Conservation (phyloP, 1,140 invertebrate species). For the Cephus cinctus region DNA sequence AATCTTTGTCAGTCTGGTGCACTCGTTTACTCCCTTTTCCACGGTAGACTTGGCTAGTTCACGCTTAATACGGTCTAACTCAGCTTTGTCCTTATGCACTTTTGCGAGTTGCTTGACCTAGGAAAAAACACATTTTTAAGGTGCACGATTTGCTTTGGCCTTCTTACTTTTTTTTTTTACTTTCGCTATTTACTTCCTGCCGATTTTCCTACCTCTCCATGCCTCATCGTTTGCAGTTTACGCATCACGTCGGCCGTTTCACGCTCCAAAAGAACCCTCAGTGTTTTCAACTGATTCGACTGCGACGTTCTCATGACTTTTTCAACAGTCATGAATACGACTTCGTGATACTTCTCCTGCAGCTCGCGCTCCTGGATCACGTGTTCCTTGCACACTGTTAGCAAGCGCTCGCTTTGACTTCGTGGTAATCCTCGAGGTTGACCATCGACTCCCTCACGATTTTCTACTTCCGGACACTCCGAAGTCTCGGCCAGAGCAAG, state of each 20-base stretch:
- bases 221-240: conserved; percentile 74
- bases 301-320: conserved; percentile 80
- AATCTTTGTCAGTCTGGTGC: conserved; percentile 70
- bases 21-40: conserved; percentile 79
- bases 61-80: conserved; percentile 75
- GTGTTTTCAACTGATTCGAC: conserved; percentile 72
- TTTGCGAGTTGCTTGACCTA: conserved; percentile 71
- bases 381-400: conserved; percentile 70
- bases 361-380: conserved; percentile 75
- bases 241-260: conserved; percentile 83
- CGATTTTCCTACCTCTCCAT: conserved; percentile 81
- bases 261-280: conserved; percentile 65
- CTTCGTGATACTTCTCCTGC: conserved; percentile 81
- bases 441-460: conserved; percentile 52
- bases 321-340: conserved; percentile 71
- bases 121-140: too few species aligned
- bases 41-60: conserved; percentile 75
- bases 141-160: too few species aligned
- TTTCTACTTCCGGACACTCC: conserved; percentile 48
- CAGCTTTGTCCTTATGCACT: conserved; percentile 84
- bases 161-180: too few species aligned
- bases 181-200: too few species aligned
- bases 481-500: conserved; percentile 33
- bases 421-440: conserved; percentile 55
- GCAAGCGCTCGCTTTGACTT: conserved; percentile 67